phyloP scores from a whole-genome alignment of 2,113 vertebrate genomes.

The Nanger granti region DNA sequence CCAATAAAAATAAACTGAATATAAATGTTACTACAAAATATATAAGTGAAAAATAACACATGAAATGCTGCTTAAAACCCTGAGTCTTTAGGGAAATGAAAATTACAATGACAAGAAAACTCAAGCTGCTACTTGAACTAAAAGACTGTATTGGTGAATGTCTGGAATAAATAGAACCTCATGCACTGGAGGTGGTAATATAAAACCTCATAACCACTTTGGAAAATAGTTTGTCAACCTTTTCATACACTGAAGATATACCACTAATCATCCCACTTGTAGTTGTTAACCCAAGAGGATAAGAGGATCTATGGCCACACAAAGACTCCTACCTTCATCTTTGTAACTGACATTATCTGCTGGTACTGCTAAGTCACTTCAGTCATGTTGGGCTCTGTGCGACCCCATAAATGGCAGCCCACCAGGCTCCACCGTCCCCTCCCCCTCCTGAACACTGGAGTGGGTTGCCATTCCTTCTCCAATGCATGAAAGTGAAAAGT shows the following conservation, averaged over 20 bases:
- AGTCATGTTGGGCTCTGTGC: too few relatives aligned
- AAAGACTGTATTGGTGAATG: neutral
- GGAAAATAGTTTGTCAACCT: neutral
- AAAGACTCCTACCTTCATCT: neutral
- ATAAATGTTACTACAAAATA: neutral
- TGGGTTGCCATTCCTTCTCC: too few relatives aligned
- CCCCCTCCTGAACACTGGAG: too few relatives aligned
- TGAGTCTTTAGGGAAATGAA: neutral
- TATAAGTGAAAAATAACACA: neutral
- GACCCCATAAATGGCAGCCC: too few relatives aligned
- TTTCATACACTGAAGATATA: neutral
- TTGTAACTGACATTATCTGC: neutral
- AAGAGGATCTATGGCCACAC: neutral
- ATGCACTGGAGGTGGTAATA: neutral
- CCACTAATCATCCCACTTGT: neutral
- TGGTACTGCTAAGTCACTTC: too few relatives aligned
- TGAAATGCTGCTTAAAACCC: neutral
- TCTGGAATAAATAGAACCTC: neutral
- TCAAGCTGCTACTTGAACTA: neutral
- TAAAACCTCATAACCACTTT: neutral
- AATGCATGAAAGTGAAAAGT: too few relatives aligned
- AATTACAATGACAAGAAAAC: neutral
- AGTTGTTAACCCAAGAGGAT: neutral
- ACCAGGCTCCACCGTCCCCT: too few relatives aligned
- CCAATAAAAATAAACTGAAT: neutral